A percentile compares a stretch with the other conserved stretches of the same genome.
These are phyloP conservation scores for Drosophila sproati DNA, from an alignment of 1,140 invertebrate genomes.

Conservation along the genomic window DNA sequence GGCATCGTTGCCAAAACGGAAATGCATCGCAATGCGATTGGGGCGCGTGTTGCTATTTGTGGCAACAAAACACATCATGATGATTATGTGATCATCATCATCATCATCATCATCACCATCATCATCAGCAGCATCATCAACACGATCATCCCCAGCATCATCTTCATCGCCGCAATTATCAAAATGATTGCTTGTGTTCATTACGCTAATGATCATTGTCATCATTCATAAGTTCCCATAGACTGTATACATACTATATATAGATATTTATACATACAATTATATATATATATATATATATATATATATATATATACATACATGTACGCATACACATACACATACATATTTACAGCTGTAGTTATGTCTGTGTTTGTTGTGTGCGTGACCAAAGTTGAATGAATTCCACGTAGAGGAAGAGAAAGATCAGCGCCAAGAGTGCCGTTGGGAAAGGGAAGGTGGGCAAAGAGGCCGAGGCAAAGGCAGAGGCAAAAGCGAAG, in stretches of 20 bases:
- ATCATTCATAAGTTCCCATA: slow-evolving; percentile 63
- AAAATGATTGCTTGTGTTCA: slow-evolving; percentile 5
- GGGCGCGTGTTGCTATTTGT: slow-evolving; percentile 70
- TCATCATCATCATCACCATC: background rate
- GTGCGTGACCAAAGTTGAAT: slow-evolving; percentile 69
- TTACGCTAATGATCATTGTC: slow-evolving; percentile 37
- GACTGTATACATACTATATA: background rate
- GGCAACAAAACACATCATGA: slow-evolving; percentile 48
- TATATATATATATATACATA: no score
- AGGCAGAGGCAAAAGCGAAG: slow-evolving; percentile 14
- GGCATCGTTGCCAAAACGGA: slow-evolving; percentile 72
- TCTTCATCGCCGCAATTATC: slow-evolving; percentile 20
- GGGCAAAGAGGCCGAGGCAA: background rate
- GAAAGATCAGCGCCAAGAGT: background rate
- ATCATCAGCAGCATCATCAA: slow-evolving; percentile 10
- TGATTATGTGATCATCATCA: background rate
- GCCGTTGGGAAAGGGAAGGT: no score
- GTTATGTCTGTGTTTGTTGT: background rate
- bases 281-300: no score
- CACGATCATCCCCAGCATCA: slow-evolving; percentile 16
- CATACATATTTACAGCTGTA: no score
- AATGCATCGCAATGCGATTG: slow-evolving; percentile 58
- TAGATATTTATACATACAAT: no score
- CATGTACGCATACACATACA: no score
- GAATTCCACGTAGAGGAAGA: slow-evolving; percentile 57